These are phyloP conservation scores for Acanthosepion esculentum DNA, from an alignment of 2,888 invertebrate genomes.

Conservation along the genomic window DNA sequence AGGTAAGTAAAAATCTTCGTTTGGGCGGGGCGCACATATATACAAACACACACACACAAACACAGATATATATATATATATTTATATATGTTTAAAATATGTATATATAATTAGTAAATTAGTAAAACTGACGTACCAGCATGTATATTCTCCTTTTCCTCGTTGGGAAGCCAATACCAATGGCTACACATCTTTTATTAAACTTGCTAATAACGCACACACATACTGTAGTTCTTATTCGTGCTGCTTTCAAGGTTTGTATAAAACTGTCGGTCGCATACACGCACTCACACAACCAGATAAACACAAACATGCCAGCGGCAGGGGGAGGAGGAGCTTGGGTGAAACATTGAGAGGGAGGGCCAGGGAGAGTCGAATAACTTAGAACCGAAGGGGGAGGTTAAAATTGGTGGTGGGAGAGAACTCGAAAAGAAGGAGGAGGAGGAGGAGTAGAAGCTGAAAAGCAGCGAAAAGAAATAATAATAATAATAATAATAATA, in stretches of 20 bases:
- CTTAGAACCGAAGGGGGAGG: neutral
- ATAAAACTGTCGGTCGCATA: neutral
- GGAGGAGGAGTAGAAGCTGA: neutral
- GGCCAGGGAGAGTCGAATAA: neutral
- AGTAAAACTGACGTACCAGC: neutral
- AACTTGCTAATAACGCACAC: too few relatives aligned
- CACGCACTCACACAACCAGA: neutral
- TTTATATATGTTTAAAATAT: too few relatives aligned
- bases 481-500: neutral
- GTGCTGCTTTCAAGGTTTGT: neutral
- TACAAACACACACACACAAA: neutral
- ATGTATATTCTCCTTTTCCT: conserved; percentile 15
- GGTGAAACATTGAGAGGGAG: neutral
- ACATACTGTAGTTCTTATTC: neutral
- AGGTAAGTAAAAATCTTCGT: too few relatives aligned
- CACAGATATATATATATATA: too few relatives aligned
- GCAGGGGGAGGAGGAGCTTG: neutral
- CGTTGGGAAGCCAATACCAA: neutral
- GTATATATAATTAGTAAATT: neutral
- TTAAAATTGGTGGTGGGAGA: neutral
- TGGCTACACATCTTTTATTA: neutral
- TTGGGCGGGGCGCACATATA: too few relatives aligned
- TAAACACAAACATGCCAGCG: neutral
- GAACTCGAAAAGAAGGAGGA: neutral
- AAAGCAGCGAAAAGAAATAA: neutral